Conservation (phyloP, 2,797 vertebrate species). For the Yasuhikotakia modesta region DNA sequence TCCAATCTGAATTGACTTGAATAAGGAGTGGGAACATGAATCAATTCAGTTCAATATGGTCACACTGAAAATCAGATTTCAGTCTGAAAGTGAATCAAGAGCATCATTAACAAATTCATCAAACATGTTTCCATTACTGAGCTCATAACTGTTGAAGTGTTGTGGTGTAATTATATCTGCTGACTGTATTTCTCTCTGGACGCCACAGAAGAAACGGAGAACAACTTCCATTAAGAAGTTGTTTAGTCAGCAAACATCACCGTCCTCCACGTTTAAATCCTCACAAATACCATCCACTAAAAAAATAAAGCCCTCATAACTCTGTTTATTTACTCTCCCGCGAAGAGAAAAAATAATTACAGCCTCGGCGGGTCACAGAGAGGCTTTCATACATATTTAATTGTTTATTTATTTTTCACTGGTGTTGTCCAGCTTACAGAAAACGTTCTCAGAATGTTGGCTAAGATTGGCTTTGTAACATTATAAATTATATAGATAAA, state of each 20-base stretch:
- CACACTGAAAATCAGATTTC: conserved; percentile 46
- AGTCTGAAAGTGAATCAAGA: conserved; percentile 24
- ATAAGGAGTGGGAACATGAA: no score
- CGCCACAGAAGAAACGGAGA: conserved; percentile 70
- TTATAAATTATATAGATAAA: no score
- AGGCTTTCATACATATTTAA: conserved; percentile 15
- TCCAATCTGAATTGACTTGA: no score
- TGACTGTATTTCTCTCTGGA: conserved; percentile 73
- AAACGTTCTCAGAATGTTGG: background rate
- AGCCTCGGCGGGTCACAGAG: background rate
- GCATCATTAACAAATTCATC: conserved; percentile 28
- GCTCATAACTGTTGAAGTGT: conserved; percentile 68
- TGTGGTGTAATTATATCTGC: conserved; percentile 77
- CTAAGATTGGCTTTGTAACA: no score
- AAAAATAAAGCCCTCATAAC: conserved; percentile 21
- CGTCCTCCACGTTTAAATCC: conserved; percentile 64
- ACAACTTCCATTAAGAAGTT: conserved; percentile 74
- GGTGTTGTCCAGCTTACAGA: background rate
- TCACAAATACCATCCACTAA: conserved; percentile 58
- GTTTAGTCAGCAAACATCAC: conserved; percentile 74
- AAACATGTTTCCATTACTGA: conserved; percentile 37
- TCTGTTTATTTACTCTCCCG: conserved; percentile 1
- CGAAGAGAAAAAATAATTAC: conserved; percentile 1
- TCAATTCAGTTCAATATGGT: background rate
- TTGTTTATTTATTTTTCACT: background rate